Conservation (phyloP, 1,140 invertebrate genomes). For the Trinorchestia longiramus region DNA sequence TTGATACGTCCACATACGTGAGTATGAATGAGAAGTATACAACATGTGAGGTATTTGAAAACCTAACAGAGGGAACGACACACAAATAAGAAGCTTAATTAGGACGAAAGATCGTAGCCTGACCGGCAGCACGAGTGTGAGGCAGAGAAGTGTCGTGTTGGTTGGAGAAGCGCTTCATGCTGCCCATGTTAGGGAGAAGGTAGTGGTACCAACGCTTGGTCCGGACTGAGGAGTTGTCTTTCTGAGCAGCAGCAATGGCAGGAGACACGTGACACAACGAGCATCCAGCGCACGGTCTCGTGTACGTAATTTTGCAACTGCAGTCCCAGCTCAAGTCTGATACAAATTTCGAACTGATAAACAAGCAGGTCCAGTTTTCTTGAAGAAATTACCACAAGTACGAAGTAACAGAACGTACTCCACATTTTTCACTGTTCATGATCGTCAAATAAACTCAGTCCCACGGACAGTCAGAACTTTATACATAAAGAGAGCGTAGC, state of each 20-base stretch:
- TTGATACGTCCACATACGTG: too few species aligned
- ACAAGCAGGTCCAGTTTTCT: too few species aligned
- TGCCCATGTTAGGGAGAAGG: slow-evolving; percentile 20
- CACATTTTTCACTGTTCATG: too few species aligned
- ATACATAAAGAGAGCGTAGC: too few species aligned
- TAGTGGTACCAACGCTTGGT: slow-evolving; percentile 37
- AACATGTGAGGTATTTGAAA: neutral
- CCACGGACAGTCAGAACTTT: too few species aligned
- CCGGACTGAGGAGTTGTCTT: neutral
- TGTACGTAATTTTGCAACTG: slow-evolving; percentile 79
- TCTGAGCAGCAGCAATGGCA: neutral
- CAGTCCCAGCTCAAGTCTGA: slow-evolving; percentile 76
- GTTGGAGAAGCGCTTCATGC: neutral
- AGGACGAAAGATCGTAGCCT: neutral
- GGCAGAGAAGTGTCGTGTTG: neutral
- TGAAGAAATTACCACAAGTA: too few species aligned
- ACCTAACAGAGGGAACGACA: neutral
- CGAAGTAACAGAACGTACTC: too few species aligned
- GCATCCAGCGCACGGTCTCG: slow-evolving; percentile 86
- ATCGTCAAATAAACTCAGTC: too few species aligned
- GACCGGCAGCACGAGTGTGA: neutral
- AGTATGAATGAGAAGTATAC: neutral
- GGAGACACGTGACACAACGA: slow-evolving; percentile 75
- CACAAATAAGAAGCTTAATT: neutral
- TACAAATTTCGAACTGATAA: neutral